phyloP scores from a whole-genome alignment of 2,113 vertebrate genomes.

The Sisor rabdophorus region DNA sequence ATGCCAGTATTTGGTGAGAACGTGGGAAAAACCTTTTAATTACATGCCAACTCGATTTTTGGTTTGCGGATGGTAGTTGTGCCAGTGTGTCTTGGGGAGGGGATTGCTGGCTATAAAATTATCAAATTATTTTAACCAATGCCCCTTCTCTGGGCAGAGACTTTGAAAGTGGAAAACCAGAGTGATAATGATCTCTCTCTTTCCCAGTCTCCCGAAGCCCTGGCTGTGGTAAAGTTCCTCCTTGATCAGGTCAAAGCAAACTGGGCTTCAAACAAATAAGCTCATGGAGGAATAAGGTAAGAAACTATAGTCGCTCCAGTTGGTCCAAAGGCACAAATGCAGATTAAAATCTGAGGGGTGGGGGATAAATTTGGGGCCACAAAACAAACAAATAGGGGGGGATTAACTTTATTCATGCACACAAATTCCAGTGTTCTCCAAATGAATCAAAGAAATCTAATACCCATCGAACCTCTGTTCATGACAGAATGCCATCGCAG shows the following conservation, averaged over 20 bases:
- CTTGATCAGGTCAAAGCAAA: background rate
- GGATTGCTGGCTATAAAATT: background rate
- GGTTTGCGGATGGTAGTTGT: background rate
- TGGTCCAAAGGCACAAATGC: too few relatives aligned
- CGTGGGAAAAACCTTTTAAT: background rate
- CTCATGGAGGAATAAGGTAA: slow-evolving; percentile 27
- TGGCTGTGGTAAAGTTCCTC: slow-evolving; percentile 5
- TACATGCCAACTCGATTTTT: background rate
- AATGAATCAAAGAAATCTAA: too few relatives aligned
- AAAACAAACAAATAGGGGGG: too few relatives aligned
- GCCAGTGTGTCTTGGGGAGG: background rate
- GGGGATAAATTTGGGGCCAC: too few relatives aligned
- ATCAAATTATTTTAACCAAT: background rate
- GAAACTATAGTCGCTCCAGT: slow-evolving; percentile 34
- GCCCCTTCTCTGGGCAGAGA: background rate
- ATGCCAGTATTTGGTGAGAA: background rate
- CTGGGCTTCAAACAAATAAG: slow-evolving; percentile 36
- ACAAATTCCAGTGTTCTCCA: too few relatives aligned
- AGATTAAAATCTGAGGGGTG: too few relatives aligned
- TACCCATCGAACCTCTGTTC: too few relatives aligned
- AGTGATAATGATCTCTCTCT: slow-evolving; percentile 27
- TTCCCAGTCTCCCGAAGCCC: slow-evolving; percentile 6
- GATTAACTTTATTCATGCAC: too few relatives aligned
- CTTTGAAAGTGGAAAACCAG: slow-evolving; percentile 20
- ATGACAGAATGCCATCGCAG: too few relatives aligned